Base-by-base conservation (phyloP, 2,797 vertebrate genomes). In the Leucoraja ocellata region DNA sequence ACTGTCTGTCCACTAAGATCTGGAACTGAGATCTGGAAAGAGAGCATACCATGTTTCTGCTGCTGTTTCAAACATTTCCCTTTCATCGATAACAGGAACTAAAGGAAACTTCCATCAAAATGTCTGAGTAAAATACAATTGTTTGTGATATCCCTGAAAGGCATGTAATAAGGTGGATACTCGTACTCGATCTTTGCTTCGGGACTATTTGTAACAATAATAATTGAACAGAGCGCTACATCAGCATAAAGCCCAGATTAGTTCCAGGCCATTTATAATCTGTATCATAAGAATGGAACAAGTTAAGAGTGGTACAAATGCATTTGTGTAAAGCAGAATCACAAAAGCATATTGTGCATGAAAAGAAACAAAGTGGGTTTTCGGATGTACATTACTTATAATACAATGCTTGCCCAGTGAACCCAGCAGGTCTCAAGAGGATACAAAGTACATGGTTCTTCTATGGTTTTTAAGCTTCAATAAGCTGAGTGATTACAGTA, bases 401-500 rank as follows among this genome's bases (percentile, higher is more conserved):
- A 4, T 63, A 65, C 61, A 63, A 21, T 88, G n/a, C 21, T 2
- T 88, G 63, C 16, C 16, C 63, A 36, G 14, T 88, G 84, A 68
- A 88, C 61, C 1, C 16, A 16, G 63, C 7, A 68, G 21, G 21
- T 65, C 84, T 32, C 61, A 65, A 63, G 61, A 28, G 61, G 61
- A 68, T 88, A 68, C 32, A 32, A 88, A 36, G 61, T 88, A 88
- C n/a, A 88, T 36, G n/a, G 16, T 68, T 6, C 32, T 68, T 36
- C n/a, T 68, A 36, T 68, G n/a, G 61, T 21, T 8, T 88, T 65
- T 68, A 88, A 88, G 61, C 84, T 63, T 68, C 84, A 88, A 88
- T 88, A 88, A 10, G n/a, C n/a, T 88, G 63, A 68, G 61, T 88
- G 84, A 88, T 88, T 88, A 46, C 46, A 46, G 46, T 46, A 88